These are phyloP conservation scores for Apodemia zela DNA, from an alignment of 2,888 invertebrate genomes.

Conservation along the genomic window DNA sequence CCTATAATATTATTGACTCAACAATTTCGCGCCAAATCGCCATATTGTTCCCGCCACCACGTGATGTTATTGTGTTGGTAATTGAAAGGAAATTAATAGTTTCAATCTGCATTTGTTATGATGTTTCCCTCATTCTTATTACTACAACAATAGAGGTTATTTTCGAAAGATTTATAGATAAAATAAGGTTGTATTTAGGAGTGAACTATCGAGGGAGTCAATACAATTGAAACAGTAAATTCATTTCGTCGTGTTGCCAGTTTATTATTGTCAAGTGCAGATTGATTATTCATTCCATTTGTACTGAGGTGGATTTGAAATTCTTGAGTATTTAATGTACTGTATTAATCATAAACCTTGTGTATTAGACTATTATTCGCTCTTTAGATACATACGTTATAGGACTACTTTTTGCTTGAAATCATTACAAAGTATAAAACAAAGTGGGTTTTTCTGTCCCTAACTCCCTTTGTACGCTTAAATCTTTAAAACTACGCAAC, in stretches of 20 bases:
- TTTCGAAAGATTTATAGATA: conserved; percentile 28
- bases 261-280: conserved; percentile 46
- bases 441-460: no score
- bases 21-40: conserved; percentile 61
- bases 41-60: conserved; percentile 61
- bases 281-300: conserved; percentile 37
- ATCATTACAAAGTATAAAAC: no score
- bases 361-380: no score
- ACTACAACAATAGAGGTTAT: conserved; percentile 32
- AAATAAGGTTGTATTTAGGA: conserved; percentile 30
- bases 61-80: conserved; percentile 64
- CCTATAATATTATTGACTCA: conserved; percentile 45
- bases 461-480: no score
- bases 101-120: conserved; percentile 42
- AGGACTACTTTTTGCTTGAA: no score
- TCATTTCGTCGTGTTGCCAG: conserved; percentile 42
- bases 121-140: conserved; percentile 30
- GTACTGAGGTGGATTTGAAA: conserved; percentile 12
- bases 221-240: conserved; percentile 44
- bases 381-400: no score
- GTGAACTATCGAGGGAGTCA: conserved; percentile 47
- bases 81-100: conserved; percentile 74
- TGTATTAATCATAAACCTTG: no score
- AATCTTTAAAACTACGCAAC: no score
- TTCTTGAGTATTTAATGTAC: background rate